Percentiles rank a stretch among this genome's conserved stretches.
Evolutionary conservation across 2,113 vertebrate genomes (phyloP).

Genomic region (Ictalurus punctatus): DNA sequence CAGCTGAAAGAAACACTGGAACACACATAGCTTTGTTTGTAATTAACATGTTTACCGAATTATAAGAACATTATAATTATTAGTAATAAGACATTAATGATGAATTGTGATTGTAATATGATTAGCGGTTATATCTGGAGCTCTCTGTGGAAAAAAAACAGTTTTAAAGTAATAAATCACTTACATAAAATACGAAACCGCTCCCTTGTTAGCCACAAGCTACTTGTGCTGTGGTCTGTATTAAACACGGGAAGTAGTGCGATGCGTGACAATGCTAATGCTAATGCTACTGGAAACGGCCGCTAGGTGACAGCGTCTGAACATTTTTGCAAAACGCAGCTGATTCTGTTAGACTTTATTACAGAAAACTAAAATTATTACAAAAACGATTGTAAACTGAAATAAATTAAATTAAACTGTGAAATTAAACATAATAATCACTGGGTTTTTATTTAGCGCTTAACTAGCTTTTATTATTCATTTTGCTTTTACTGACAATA

Average conservation of each 20-base stretch:
- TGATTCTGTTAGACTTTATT: not conserved
- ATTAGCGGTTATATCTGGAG: not conserved
- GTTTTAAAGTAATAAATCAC: not conserved
- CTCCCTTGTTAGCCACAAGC: not conserved
- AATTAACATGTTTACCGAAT: not conserved
- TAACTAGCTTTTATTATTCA: too few relatives aligned
- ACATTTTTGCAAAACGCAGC: not conserved
- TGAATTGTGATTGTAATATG: not conserved
- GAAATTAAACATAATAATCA: too few relatives aligned
- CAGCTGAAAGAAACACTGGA: too few relatives aligned
- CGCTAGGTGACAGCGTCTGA: not conserved
- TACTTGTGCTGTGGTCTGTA: not conserved
- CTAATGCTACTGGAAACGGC: not conserved
- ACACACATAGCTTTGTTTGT: not conserved
- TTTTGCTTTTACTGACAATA: too few relatives aligned
- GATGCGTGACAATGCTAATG: not conserved
- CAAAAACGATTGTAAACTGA: too few relatives aligned
- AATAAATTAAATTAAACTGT: too few relatives aligned
- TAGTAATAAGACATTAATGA: not conserved
- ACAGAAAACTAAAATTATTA: too few relatives aligned
- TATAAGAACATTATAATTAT: not conserved
- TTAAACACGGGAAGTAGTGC: not conserved
- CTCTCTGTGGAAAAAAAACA: not conserved
- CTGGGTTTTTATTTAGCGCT: too few relatives aligned
- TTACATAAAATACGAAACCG: not conserved